Conservation (phyloP, 2,797 vertebrate species). For the Ataeniobius toweri region DNA sequence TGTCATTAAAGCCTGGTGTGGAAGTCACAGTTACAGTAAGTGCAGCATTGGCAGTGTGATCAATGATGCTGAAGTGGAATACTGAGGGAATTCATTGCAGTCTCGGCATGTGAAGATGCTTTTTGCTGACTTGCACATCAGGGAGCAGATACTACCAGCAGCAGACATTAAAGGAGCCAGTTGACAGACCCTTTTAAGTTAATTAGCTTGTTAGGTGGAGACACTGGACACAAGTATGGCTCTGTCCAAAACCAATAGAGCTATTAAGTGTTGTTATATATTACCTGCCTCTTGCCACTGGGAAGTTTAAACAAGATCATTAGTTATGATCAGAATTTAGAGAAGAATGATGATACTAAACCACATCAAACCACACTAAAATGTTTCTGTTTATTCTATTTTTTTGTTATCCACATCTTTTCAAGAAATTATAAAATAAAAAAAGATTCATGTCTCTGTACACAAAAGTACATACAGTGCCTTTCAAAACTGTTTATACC, state of each 20-base stretch:
- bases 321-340: conserved; percentile 7
- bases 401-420: neutral
- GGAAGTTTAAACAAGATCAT: conserved; percentile 20
- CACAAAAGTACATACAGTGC: neutral
- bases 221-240: conserved; percentile 40
- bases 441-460: neutral
- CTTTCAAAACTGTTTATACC: neutral
- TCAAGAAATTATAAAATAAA: neutral
- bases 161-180: conserved; percentile 55
- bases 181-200: conserved; percentile 72
- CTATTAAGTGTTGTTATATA: conserved; percentile 40
- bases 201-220: conserved; percentile 72
- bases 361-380: conserved; percentile 20
- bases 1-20: conserved; percentile 50
- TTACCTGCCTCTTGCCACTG: conserved; percentile 34
- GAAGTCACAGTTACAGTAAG: conserved; percentile 67
- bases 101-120: neutral
- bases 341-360: neutral
- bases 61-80: conserved; percentile 64
- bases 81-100: conserved; percentile 54
- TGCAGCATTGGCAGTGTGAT: conserved; percentile 67
- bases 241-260: conserved; percentile 62
- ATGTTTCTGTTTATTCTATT: neutral
- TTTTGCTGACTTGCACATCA: conserved; percentile 69
- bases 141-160: conserved; percentile 43